Evolutionary conservation across 2,113 vertebrate species (phyloP), one percentile per base, ranked within the genome.

Genomic region (Saimiri boliviensis): DNA sequence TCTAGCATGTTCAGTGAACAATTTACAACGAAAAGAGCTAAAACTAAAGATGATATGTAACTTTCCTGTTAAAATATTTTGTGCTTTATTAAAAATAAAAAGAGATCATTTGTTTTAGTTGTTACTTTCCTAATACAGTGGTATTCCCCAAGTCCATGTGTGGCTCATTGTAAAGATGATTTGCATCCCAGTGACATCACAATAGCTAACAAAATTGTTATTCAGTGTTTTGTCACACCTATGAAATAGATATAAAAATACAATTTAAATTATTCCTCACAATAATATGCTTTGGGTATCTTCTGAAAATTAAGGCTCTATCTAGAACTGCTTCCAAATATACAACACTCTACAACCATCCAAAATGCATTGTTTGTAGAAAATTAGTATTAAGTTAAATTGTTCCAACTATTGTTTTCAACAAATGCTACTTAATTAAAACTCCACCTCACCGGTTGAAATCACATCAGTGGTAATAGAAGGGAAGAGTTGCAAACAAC

Each of bases 341-440:
- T 79, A 40, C 73, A 81, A 87, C 32, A 77, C 14, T 73, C 37
- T 32, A 54, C 47, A 37, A 70, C 12, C n/a, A 80, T 83, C 16
- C 83, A 86, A 90, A 71, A 58, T 56, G 5, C n/a, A 81, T 80
- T 88, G 14, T 95, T 97, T 88, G 5, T 93, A 89, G 73, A 96
- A 94, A 91, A 95, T 74, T 73, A 37, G 73, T 87, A 90, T 93
- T 88, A 87, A 91, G 81, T 93, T 86, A 76, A 66, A n/a, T 66
- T 81, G 23, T 92, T 91, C 60, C 74, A 20, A 90, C 45, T 80
- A 76, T n/a, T 37, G 70, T 89, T 79, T 71, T 91, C 70, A 96
- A 74, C 95, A 63, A 81, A 14, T 90, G 95, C 93, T 71, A 86
- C 86, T 94, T 94, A 84, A 84, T 80, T 86, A 52, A 93, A 94